Base-by-base conservation (phyloP, 2,797 vertebrate species). In the Poecilia wingei region DNA sequence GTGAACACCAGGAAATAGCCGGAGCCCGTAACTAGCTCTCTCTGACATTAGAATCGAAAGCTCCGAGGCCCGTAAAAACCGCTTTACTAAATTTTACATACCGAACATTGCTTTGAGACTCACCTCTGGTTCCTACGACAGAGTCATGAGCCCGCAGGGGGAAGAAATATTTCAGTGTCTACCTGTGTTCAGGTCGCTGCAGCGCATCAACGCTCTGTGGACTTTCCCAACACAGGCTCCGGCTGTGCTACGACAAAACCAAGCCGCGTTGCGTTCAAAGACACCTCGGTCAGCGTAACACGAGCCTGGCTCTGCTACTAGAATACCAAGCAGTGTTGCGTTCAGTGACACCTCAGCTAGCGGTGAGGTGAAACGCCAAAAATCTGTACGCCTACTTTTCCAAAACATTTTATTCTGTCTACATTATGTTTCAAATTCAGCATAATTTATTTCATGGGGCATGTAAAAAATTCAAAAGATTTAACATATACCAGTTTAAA, bases 191-290 rank as follows among this genome's bases (percentile, higher is more conserved):
- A 46, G 82, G 75, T 91, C 84, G 78, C 70, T 39, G 89, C 83
- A 85, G 86, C 74, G 49, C 61, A 77, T 79, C 61, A 76, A 74
- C 69, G 47, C 72, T 76, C 80, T 74, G 72, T 90, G 90, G 89
- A 91, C 91, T 94, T 93, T 92, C 91, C 92, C 64, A 85, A 22
- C 80, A 20, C 36, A 59, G 74, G 79, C 59, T 53, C 88, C 82
- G 86, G 84, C 72, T 89, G 87, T 75, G 74, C 55, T 46, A 66
- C 55, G 68, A 69, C 41, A 68, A 49, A 83, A 73, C n/a, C 66
- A 69, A 43, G 0, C 39, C 3, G 43, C 41, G 68, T 6, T 57
- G 72, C 33, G 36, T 57, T 74, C 51, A 57, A 55, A 57, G 39
- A 57, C 72, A 74, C 31, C 22, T 25, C 33, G 22, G 33, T 1